Conservation (phyloP, 1,140 invertebrate species). For the Lepeophtheirus salmonis region DNA sequence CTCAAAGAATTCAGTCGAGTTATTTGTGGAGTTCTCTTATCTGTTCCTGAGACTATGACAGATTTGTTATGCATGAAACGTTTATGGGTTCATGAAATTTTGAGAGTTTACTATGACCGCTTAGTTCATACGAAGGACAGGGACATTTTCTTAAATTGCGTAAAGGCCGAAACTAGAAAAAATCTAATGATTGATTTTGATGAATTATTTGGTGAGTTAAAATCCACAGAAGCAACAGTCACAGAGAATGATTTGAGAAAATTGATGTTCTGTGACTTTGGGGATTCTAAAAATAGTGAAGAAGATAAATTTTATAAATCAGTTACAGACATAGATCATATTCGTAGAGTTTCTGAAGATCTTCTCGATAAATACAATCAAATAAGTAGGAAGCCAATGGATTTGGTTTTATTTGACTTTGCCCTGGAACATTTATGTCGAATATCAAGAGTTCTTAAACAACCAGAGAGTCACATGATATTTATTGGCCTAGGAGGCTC, state of each 20-base stretch:
- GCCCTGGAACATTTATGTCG: slow-evolving; percentile 83
- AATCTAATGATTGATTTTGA: slow-evolving; percentile 36
- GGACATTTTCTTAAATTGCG: slow-evolving; percentile 50
- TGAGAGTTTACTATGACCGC: slow-evolving; percentile 82
- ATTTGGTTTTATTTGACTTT: slow-evolving; percentile 83
- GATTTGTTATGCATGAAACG: slow-evolving; percentile 69
- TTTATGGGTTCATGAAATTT: slow-evolving; percentile 80
- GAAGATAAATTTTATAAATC: slow-evolving; percentile 36
- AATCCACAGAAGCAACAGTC: slow-evolving; percentile 34
- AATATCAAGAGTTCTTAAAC: slow-evolving; percentile 73
- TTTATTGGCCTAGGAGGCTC: slow-evolving; percentile 77
- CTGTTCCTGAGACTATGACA: slow-evolving; percentile 74
- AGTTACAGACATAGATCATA: slow-evolving; percentile 56
- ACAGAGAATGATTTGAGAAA: slow-evolving; percentile 59
- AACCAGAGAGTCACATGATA: slow-evolving; percentile 63
- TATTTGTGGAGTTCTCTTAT: slow-evolving; percentile 73
- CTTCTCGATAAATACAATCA: slow-evolving; percentile 84
- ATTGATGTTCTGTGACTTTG: slow-evolving; percentile 85
- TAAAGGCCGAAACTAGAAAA: slow-evolving; percentile 28
- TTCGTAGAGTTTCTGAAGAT: slow-evolving; percentile 65
- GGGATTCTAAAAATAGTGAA: slow-evolving; percentile 75
- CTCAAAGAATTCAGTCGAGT: slow-evolving; percentile 81
- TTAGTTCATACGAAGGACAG: slow-evolving; percentile 60
- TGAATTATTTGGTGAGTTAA: slow-evolving; percentile 33
- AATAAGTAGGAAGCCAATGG: slow-evolving; percentile 94